phyloP scores from a whole-genome alignment of 2,797 vertebrate genomes.

The Lerista edwardsae region DNA sequence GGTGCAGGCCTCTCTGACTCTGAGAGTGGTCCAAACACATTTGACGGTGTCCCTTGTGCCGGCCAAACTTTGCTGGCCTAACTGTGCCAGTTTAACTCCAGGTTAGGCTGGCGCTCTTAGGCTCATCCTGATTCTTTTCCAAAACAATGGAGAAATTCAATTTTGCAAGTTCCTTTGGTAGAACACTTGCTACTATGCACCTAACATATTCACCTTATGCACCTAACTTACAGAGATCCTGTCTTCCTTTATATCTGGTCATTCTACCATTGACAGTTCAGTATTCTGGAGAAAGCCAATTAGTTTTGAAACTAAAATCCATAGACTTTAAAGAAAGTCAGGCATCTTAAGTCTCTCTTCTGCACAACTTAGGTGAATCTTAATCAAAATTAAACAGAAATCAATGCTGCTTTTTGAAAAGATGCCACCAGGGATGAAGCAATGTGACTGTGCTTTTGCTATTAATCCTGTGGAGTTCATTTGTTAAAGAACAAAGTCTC shows the following conservation, averaged over 20 bases:
- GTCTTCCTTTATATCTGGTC: background rate
- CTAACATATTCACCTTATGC: background rate
- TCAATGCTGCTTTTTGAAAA: background rate
- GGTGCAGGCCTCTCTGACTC: too few relatives aligned
- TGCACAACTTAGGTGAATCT: background rate
- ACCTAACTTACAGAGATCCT: background rate
- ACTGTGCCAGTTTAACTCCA: too few relatives aligned
- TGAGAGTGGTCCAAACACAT: too few relatives aligned
- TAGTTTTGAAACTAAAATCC: background rate
- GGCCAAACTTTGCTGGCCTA: too few relatives aligned
- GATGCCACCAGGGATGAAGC: background rate
- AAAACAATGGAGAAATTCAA: too few relatives aligned
- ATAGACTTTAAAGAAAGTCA: background rate
- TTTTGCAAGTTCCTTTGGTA: too few relatives aligned
- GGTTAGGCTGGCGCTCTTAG: too few relatives aligned
- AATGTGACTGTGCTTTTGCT: constrained; percentile 1
- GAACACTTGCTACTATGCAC: too few relatives aligned
- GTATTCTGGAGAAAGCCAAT: background rate
- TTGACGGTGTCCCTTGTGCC: too few relatives aligned
- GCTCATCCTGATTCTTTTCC: too few relatives aligned
- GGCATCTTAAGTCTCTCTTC: background rate
- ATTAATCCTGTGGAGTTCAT: background rate
- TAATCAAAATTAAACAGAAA: background rate
- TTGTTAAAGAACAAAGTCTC: background rate
- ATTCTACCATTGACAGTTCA: background rate